Percentiles rank a stretch among this genome's conserved stretches.
Conservation (phyloP, 2,113 vertebrate genomes). For the Ginglymostoma cirratum region DNA sequence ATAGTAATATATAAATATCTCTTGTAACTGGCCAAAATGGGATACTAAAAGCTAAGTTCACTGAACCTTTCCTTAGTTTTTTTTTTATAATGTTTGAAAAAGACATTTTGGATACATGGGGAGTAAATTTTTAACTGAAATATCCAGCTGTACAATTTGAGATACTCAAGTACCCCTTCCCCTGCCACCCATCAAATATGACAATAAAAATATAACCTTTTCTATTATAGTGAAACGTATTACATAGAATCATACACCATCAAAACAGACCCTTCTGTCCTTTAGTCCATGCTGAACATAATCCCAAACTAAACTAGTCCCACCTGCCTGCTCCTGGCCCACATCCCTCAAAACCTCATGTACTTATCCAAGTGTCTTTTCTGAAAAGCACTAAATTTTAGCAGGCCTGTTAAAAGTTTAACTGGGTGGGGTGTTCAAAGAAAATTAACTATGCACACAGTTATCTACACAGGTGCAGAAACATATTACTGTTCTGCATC, state of each 20-base stretch:
- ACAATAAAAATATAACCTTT: background rate
- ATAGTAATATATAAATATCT: slow-evolving; percentile 15
- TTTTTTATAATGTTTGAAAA: background rate
- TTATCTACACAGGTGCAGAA: slow-evolving; percentile 5
- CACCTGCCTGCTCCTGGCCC: no score
- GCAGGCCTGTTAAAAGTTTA: background rate
- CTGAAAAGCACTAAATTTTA: background rate
- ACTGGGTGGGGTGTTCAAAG: background rate
- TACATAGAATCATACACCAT: background rate
- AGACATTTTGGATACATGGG: background rate
- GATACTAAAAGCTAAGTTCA: background rate
- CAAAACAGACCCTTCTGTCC: no score
- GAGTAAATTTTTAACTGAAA: background rate
- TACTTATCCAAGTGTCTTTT: no score
- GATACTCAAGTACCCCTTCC: background rate
- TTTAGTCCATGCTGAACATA: no score
- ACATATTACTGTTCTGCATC: no score
- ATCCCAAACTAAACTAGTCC: no score
- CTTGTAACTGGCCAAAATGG: background rate
- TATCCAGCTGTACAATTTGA: background rate
- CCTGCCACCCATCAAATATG: background rate
- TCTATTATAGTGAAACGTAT: background rate
- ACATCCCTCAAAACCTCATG: no score
- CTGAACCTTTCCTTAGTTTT: background rate
- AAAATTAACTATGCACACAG: background rate